Evolutionary conservation across 2,888 invertebrate genomes (phyloP).

Genomic region (Lasioglossum lativentre): DNA sequence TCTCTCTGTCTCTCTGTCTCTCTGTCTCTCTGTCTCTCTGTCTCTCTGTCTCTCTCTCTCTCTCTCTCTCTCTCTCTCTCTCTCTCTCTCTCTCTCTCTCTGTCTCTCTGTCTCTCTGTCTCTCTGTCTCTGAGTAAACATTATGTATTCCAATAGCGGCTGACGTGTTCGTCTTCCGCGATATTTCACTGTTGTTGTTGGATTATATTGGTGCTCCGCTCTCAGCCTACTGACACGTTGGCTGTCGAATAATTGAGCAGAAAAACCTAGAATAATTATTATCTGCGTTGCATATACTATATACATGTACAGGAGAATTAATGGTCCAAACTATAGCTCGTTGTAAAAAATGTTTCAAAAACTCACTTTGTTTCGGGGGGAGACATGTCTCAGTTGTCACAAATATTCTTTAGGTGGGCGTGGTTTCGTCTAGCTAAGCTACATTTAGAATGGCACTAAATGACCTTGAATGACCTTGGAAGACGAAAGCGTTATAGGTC

Average conservation of each 20-base stretch:
- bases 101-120: too few relatives aligned
- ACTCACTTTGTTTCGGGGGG: not conserved
- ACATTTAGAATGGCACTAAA: too few relatives aligned
- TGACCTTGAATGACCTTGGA: not conserved
- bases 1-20: too few relatives aligned
- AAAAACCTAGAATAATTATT: not conserved
- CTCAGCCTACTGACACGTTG: not conserved
- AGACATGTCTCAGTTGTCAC: not conserved
- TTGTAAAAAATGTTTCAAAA: too few relatives aligned
- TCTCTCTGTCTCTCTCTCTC: too few relatives aligned
- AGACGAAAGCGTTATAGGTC: not conserved
- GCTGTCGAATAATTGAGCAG: not conserved
- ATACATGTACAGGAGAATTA: too few relatives aligned
- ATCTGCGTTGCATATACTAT: not conserved
- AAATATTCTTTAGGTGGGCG: not conserved
- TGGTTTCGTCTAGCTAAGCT: not conserved
- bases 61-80: not conserved
- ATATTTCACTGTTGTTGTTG: not conserved
- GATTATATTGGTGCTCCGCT: not conserved
- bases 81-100: too few relatives aligned
- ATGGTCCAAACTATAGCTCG: not conserved
- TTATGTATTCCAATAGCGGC: slow-evolving; percentile 21
- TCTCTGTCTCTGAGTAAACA: slow-evolving; percentile 6
- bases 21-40: too few relatives aligned
- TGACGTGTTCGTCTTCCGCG: not conserved